Evolutionary conservation across 2,113 vertebrate species (phyloP).

Genomic region (Leuciscus idus): DNA sequence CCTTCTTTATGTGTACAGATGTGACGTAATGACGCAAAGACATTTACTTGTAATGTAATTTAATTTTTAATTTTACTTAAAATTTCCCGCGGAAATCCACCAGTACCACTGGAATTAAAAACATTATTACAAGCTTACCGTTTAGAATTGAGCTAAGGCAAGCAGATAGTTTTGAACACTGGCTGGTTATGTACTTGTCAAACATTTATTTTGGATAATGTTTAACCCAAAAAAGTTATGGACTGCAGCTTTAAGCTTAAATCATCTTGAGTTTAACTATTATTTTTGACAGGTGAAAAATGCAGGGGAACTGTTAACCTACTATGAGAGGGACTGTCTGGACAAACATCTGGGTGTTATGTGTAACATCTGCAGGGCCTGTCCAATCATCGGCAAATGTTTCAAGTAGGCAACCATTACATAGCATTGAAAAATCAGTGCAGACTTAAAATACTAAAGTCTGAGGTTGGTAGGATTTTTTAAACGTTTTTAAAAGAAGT

Average conservation of each 20-base stretch:
- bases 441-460: neutral
- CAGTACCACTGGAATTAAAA: too few species aligned
- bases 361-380: slow-evolving; percentile 69
- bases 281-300: slow-evolving; percentile 68
- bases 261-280: neutral
- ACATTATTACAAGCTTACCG: too few species aligned
- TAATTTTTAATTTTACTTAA: too few species aligned
- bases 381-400: slow-evolving; percentile 69
- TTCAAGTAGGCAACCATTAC: slow-evolving; percentile 71
- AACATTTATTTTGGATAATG: too few species aligned
- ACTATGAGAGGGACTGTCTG: slow-evolving; percentile 69
- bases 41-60: too few species aligned
- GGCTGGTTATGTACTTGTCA: too few species aligned
- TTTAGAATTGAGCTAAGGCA: too few species aligned
- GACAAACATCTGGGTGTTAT: slow-evolving; percentile 76
- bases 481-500: neutral
- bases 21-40: too few species aligned
- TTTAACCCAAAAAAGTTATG: too few species aligned
- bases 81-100: too few species aligned
- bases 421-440: neutral
- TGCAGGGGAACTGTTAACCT: slow-evolving; percentile 62
- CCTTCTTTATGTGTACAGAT: too few species aligned
- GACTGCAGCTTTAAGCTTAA: neutral
- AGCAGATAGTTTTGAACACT: too few species aligned
- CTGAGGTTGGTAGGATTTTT: neutral